phyloP scores from a whole-genome alignment of 2,113 vertebrate genomes.

The Rhodinocichla rosea region DNA sequence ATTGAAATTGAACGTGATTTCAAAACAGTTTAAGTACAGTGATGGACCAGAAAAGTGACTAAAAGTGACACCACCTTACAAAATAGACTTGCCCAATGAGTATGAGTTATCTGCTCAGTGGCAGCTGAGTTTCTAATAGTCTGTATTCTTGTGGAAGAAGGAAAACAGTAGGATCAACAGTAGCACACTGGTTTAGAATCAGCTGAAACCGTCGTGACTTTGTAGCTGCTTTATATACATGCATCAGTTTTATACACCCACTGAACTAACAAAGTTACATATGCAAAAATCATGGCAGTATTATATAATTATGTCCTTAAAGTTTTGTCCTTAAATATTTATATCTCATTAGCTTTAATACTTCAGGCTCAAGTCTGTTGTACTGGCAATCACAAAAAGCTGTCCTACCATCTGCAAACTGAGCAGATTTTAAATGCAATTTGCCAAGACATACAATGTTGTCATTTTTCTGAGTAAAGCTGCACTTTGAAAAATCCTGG shows the following conservation, averaged over 20 bases:
- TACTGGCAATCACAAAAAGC: constrained; percentile 1
- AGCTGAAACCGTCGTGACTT: neutral
- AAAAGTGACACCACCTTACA: neutral
- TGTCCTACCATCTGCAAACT: neutral
- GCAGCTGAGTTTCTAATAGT: neutral
- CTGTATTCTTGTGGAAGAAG: neutral
- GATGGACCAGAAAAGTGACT: constrained; percentile 26
- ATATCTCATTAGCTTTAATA: constrained; percentile 10
- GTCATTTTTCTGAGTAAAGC: constrained; percentile 15
- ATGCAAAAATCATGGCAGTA: neutral
- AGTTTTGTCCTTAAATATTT: constrained; percentile 14
- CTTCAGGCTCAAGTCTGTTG: neutral
- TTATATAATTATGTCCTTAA: neutral
- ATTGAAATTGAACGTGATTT: constrained; percentile 7
- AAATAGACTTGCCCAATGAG: neutral
- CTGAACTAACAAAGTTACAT: neutral
- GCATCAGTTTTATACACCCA: neutral
- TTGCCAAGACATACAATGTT: constrained; percentile 7
- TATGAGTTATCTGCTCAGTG: neutral
- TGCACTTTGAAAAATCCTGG: constrained; percentile 27
- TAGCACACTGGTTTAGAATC: neutral
- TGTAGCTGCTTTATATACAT: neutral
- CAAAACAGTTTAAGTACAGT: constrained; percentile 57
- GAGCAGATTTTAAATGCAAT: neutral
- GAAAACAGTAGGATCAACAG: neutral